Conservation (phyloP, 2,888 invertebrate species). For the Caenorhabditis doughertyi region DNA sequence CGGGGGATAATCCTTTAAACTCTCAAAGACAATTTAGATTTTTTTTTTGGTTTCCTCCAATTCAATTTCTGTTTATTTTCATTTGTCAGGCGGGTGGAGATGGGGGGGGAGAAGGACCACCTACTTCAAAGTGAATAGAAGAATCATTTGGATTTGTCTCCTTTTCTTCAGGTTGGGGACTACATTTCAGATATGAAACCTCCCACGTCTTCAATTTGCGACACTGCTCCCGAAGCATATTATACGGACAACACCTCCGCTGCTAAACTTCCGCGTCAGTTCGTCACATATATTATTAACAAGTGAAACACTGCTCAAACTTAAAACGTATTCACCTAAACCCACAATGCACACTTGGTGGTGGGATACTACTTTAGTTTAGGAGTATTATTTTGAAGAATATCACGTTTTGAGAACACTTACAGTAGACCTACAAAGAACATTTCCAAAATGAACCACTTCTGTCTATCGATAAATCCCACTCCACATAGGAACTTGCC, state of each 20-base stretch:
- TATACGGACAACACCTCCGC: slow-evolving; percentile 5
- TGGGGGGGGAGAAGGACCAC: slow-evolving; percentile 6
- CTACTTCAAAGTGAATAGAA: slow-evolving; percentile 21
- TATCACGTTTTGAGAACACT: slow-evolving; percentile 7
- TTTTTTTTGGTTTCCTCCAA: slow-evolving; percentile 3
- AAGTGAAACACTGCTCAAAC: slow-evolving; percentile 15
- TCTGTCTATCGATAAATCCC: too few species aligned
- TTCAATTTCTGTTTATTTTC: slow-evolving; percentile 44
- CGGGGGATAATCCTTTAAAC: slow-evolving; percentile 42
- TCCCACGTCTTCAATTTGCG: neutral
- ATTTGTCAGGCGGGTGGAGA: slow-evolving; percentile 12
- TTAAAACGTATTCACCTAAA: slow-evolving; percentile 18
- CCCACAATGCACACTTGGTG: slow-evolving; percentile 12
- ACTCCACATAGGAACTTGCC: neutral
- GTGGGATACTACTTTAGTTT: slow-evolving; percentile 17
- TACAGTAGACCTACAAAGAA: neutral
- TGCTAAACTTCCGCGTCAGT: slow-evolving; percentile 35
- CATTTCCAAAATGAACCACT: neutral
- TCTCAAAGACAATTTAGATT: slow-evolving; percentile 38
- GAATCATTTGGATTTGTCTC: neutral
- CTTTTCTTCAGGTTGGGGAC: neutral
- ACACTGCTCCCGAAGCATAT: neutral
- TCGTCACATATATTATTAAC: slow-evolving; percentile 49
- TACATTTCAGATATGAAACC: neutral
- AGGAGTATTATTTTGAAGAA: neutral